These are phyloP conservation scores for Pygocentrus nattereri DNA, from an alignment of 2,797 vertebrate species.

Conservation along the genomic window DNA sequence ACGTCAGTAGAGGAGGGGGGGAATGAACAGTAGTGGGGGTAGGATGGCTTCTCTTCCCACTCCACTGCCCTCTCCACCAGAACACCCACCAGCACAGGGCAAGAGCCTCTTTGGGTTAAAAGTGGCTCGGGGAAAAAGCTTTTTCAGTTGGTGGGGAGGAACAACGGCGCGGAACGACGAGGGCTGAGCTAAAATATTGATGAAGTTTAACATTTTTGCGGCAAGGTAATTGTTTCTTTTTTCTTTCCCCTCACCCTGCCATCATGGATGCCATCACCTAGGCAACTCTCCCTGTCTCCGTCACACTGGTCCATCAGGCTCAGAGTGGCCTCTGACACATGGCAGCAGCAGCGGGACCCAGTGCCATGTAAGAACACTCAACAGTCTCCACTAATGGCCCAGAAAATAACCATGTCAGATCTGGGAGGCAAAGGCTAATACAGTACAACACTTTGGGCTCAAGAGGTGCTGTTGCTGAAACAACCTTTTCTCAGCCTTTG, in stretches of 20 bases:
- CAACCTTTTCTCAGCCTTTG: conserved; percentile 17
- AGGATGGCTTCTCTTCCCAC: conserved; percentile 41
- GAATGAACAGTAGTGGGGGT: conserved; percentile 10
- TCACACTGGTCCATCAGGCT: conserved; percentile 43
- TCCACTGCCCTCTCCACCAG: conserved; percentile 46
- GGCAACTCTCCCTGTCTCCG: conserved; percentile 38
- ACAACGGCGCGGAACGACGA: conserved; percentile 61
- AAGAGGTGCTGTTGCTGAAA: conserved; percentile 6
- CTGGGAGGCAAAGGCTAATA: conserved; percentile 24
- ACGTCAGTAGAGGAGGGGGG: conserved; percentile 32
- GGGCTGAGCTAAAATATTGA: conserved; percentile 75
- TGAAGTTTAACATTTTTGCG: conserved; percentile 67
- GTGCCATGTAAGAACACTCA: conserved; percentile 37
- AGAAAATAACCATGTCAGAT: conserved; percentile 45
- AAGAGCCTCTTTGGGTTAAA: conserved; percentile 56
- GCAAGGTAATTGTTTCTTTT: conserved; percentile 67
- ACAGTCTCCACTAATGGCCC: conserved; percentile 50
- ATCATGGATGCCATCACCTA: conserved; percentile 62
- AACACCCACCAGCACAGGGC: conserved; percentile 34
- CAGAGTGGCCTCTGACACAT: conserved; percentile 46
- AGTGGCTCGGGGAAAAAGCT: conserved; percentile 49
- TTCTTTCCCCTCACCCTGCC: conserved; percentile 33
- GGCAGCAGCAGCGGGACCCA: conserved; percentile 21
- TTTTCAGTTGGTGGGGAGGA: conserved; percentile 53
- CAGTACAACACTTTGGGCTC: conserved; percentile 30